Evolutionary conservation across 92 coral and sea anemone genomes (phyloP).

Genomic region (Heteractis magnifica): DNA sequence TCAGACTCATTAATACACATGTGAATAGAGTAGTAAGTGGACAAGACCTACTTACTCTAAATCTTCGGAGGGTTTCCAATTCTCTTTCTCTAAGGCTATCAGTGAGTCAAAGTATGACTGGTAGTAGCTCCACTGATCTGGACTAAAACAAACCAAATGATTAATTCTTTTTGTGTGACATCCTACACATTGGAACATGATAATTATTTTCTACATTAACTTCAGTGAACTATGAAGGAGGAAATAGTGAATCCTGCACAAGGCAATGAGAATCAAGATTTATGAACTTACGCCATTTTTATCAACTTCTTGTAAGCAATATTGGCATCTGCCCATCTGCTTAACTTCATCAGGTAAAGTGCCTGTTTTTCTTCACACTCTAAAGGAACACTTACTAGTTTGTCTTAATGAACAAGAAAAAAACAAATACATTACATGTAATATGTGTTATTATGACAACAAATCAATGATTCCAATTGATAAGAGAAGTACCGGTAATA

Average conservation of each 20-base stretch:
- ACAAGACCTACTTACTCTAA: conserved; percentile 45
- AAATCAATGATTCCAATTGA: neutral
- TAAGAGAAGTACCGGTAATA: too few species aligned
- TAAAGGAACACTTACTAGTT: conserved; percentile 65
- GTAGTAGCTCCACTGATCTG: conserved; percentile 90
- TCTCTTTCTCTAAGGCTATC: conserved; percentile 53
- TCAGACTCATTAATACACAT: too few species aligned
- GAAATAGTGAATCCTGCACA: too few species aligned
- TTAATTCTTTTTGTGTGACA: neutral
- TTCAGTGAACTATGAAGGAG: too few species aligned
- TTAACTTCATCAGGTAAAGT: conserved; percentile 60
- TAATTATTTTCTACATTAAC: neutral
- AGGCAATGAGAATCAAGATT: neutral
- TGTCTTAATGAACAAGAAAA: conserved; percentile 35
- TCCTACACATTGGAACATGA: neutral
- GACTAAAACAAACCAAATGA: conserved; percentile 47
- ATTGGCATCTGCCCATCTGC: conserved; percentile 84
- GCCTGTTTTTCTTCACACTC: conserved; percentile 77
- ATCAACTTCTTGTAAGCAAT: conserved; percentile 66
- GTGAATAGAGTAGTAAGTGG: too few species aligned
- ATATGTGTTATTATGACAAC: neutral
- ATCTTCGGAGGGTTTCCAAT: conserved; percentile 63
- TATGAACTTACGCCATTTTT: conserved; percentile 16
- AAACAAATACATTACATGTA: too few species aligned
- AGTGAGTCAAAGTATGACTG: conserved; percentile 75